Percentiles rank a stretch among this genome's conserved stretches.
These are phyloP conservation scores for Lateolabrax maculatus DNA, from an alignment of 2,797 vertebrate genomes.

Conservation along the genomic window DNA sequence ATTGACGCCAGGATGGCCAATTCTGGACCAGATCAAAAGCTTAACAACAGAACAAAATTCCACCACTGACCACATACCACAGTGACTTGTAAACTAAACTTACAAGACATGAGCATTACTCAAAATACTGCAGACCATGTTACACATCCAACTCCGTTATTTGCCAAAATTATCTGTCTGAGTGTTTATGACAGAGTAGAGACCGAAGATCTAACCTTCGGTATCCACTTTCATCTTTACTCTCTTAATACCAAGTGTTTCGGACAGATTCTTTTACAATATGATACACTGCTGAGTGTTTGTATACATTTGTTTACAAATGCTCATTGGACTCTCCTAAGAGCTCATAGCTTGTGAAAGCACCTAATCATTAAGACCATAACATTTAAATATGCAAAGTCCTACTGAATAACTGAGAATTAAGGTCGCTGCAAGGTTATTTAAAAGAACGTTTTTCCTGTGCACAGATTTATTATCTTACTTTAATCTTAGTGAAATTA, in stretches of 20 bases:
- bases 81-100: conserved; percentile 54
- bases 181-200: conserved; percentile 3
- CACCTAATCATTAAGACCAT: neutral
- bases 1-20: conserved; percentile 38
- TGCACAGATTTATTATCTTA: conserved; percentile 3
- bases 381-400: neutral
- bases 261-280: neutral
- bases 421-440: neutral
- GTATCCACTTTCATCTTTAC: conserved; percentile 9
- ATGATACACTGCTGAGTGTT: neutral
- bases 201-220: neutral
- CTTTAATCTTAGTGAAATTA: conserved; percentile 20
- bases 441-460: neutral
- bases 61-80: conserved; percentile 37
- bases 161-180: conserved; percentile 20
- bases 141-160: conserved; percentile 20
- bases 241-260: neutral
- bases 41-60: conserved; percentile 37
- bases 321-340: neutral
- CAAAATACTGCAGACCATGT: conserved; percentile 25
- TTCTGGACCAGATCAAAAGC: conserved; percentile 48
- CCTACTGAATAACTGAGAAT: neutral
- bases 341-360: neutral
- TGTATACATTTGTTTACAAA: neutral
- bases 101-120: conserved; percentile 52